Base-by-base conservation (phyloP, 2,797 vertebrate genomes). In the Varecia variegata region DNA sequence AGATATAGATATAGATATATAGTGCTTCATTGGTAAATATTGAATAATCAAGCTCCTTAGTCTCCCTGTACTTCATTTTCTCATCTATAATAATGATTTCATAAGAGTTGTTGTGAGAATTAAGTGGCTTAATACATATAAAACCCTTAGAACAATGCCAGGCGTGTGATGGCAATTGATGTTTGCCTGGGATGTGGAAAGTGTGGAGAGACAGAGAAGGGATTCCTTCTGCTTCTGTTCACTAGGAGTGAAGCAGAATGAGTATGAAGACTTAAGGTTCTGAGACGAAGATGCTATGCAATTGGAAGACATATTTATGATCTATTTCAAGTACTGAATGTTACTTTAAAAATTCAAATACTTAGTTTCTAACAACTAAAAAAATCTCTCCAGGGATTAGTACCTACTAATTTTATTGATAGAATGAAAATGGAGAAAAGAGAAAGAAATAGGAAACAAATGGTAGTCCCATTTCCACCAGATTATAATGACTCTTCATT, bases 271-370 rank as follows among this genome's bases (percentile, higher is more conserved):
- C 35, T 47, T 65, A 80, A 76, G 35, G 47, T 85, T 88, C 62
- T 71, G 10, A 88, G 25, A 94, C 3, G 40, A 87, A 94, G 47
- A 50, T 11, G 3, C 40, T 35, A 20, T 52, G 23, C 32, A 87
- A 43, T 79, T 62, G 58, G 3, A 83, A 94, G 58, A 52, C n/a
- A n/a, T 50, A 38, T 65, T 83, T 68, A 83, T 83, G 80, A 56
- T 73, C 5, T 45, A 65, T 83, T 58, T 91, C n/a, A 90, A 67
- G 68, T 35, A 73, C 84, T 88, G 62, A 68, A 74, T 90, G 25
- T 73, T 83, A 86, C 74, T 62, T 92, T 77, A n/a, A 76, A 81
- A 88, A 74, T 92, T 90, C 4, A 93, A 70, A 88, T 92, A 38
- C 1, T 45, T 84, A 5, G 11, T 62, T 93, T 62, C 88, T 62